These are phyloP conservation scores for Phoenicopterus ruber DNA, from an alignment of 2,113 vertebrate species.

Conservation along the genomic window DNA sequence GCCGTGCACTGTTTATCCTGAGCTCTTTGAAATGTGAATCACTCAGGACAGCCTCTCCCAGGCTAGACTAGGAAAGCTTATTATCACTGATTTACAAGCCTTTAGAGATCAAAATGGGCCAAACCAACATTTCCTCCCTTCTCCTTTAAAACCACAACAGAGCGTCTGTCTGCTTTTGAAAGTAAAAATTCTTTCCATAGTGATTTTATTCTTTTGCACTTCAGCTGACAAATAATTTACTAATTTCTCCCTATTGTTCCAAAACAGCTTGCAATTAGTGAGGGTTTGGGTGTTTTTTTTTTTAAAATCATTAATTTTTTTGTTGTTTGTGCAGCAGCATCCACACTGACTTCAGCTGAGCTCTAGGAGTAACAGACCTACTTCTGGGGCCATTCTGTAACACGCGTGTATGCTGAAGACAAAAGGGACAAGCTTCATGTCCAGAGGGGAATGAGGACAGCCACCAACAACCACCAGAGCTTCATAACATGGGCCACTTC, in stretches of 20 bases:
- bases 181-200: slow-evolving; percentile 59
- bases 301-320: neutral
- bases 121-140: slow-evolving; percentile 61
- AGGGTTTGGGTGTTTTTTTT: neutral
- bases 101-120: slow-evolving; percentile 63
- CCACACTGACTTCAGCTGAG: neutral
- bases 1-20: neutral
- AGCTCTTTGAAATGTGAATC: slow-evolving; percentile 62
- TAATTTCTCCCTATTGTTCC: slow-evolving; percentile 22
- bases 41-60: slow-evolving; percentile 46
- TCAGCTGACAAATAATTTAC: slow-evolving; percentile 27
- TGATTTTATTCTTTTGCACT: slow-evolving; percentile 45
- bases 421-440: neutral
- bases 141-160: slow-evolving; percentile 57
- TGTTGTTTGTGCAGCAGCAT: neutral
- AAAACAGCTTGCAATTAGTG: neutral
- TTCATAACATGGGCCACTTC: neutral
- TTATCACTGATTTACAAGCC: slow-evolving; percentile 68
- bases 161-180: slow-evolving; percentile 47
- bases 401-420: neutral
- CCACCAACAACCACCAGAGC: neutral
- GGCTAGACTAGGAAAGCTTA: slow-evolving; percentile 47
- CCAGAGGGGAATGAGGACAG: neutral
- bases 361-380: neutral
- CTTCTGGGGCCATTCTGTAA: neutral